These are phyloP conservation scores for Uropsilus gracilis DNA, from an alignment of 2,113 vertebrate genomes.

Conservation along the genomic window DNA sequence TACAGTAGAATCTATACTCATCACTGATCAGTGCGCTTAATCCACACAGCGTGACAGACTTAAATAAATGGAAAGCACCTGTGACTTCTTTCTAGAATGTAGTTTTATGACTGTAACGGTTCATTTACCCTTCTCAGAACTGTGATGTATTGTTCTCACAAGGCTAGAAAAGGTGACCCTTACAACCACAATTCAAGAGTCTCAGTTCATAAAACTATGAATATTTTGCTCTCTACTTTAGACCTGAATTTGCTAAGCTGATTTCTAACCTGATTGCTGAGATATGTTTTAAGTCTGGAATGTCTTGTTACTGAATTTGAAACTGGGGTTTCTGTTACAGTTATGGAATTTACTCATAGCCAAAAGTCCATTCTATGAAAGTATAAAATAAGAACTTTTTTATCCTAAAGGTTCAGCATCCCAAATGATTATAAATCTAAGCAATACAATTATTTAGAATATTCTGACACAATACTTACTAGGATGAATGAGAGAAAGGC, in stretches of 20 bases:
- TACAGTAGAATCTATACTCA: slow-evolving; percentile 56
- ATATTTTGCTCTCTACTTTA: slow-evolving; percentile 30
- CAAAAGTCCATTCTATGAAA: background rate
- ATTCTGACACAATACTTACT: background rate
- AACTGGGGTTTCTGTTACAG: background rate
- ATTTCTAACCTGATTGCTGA: background rate
- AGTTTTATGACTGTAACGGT: background rate
- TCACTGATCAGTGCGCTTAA: background rate
- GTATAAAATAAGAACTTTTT: background rate
- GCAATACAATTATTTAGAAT: background rate
- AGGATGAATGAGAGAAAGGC: background rate
- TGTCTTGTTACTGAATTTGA: background rate
- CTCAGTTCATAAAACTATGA: slow-evolving; percentile 46
- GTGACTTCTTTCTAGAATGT: background rate
- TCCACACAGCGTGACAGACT: background rate
- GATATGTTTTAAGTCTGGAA: background rate
- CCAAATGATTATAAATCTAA: background rate
- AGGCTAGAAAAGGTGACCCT: background rate
- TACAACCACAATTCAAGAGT: background rate
- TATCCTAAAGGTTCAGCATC: background rate
- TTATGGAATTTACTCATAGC: background rate
- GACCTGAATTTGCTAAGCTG: background rate
- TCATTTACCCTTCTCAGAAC: background rate
- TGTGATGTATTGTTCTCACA: background rate
- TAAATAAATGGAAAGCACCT: background rate